Percentiles rank a stretch among this genome's conserved stretches.
These are phyloP conservation scores for Oreonectes daqikongensis DNA, from an alignment of 2,797 vertebrate genomes.

Conservation along the genomic window DNA sequence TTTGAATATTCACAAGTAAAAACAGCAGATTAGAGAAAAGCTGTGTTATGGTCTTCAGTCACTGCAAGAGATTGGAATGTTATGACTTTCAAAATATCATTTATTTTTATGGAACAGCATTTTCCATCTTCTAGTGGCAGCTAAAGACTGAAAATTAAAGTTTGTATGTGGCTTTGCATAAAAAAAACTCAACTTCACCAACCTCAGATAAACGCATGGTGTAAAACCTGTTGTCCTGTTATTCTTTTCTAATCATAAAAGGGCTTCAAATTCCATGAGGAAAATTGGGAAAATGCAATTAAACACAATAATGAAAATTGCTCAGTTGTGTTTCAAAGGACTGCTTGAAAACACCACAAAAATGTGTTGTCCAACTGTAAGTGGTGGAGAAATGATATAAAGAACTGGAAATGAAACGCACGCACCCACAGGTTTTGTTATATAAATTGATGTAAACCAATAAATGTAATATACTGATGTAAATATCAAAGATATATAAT, in stretches of 20 bases:
- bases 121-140: conserved; percentile 18
- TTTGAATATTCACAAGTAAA: conserved; percentile 30
- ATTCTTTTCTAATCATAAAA: conserved; percentile 23
- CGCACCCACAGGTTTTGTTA: background rate
- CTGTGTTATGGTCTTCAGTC: conserved; percentile 15
- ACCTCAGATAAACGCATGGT: background rate
- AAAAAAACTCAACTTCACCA: conserved; percentile 9
- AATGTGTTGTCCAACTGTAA: too few species aligned
- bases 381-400: background rate
- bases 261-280: conserved; percentile 16
- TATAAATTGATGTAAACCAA: background rate
- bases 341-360: background rate
- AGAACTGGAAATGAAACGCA: background rate
- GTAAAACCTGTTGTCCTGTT: too few species aligned
- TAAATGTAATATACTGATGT: too few species aligned
- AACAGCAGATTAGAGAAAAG: conserved; percentile 26
- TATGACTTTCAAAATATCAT: conserved; percentile 40
- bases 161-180: background rate
- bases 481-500: background rate
- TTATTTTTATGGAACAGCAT: conserved; percentile 40
- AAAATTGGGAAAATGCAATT: conserved; percentile 1
- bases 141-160: conserved; percentile 15
- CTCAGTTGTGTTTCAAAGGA: conserved; percentile 25
- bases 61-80: conserved; percentile 40
- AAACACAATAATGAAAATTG: conserved; percentile 47